Evolutionary conservation across 2,113 vertebrate species (phyloP).

Genomic region (Hyaena hyaena): DNA sequence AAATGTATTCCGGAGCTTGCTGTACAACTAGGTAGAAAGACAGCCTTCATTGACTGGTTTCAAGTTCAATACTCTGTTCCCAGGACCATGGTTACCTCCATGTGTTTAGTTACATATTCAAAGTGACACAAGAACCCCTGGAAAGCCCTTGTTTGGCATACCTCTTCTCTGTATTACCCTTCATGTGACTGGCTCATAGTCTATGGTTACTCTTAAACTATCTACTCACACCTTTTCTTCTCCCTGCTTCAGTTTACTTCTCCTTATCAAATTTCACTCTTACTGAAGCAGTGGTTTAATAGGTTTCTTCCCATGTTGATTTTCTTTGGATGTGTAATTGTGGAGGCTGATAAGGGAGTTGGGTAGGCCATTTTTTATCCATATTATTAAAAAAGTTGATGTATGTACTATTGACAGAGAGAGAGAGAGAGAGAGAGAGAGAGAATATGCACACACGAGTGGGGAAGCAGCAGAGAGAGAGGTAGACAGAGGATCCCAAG

Average conservation of each 20-base stretch:
- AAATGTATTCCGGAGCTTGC: not conserved
- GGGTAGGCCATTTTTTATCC: not conserved
- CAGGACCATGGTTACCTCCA: not conserved
- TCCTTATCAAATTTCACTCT: not conserved
- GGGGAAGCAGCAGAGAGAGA: no score
- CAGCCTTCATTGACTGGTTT: not conserved
- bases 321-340: not conserved
- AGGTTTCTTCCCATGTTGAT: not conserved
- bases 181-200: not conserved
- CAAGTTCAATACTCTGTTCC: not conserved
- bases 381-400: not conserved
- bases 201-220: not conserved
- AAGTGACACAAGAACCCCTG: not conserved
- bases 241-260: not conserved
- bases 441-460: no score
- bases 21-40: not conserved
- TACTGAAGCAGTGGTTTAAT: not conserved
- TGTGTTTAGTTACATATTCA: not conserved
- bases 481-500: no score
- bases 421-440: no score
- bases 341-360: not conserved
- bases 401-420: no score
- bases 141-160: not conserved
- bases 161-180: not conserved
- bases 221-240: not conserved